Conservation (phyloP, 2,113 vertebrate genomes). For the Tragulus kanchil region DNA sequence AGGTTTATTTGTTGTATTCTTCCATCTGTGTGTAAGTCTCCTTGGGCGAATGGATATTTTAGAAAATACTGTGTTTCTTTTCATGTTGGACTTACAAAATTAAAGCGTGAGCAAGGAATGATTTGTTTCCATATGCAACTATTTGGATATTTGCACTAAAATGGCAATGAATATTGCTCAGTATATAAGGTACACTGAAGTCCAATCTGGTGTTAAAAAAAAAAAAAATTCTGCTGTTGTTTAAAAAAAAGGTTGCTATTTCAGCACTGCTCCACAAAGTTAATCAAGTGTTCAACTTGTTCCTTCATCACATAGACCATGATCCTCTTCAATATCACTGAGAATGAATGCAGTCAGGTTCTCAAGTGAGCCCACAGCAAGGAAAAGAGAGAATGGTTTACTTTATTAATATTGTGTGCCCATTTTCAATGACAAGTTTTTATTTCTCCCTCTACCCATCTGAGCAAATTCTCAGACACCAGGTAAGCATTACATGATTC, state of each 20-base stretch:
- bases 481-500: neutral
- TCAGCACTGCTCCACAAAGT: neutral
- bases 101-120: neutral
- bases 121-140: neutral
- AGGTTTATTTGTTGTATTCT: neutral
- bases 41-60: neutral
- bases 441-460: too few species aligned
- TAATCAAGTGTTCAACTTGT: neutral
- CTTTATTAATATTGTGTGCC: neutral
- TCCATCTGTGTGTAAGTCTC: neutral
- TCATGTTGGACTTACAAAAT: neutral
- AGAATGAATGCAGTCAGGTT: neutral
- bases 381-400: neutral
- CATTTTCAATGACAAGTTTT: neutral
- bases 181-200: neutral
- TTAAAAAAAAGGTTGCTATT: neutral
- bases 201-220: neutral
- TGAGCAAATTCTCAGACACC: neutral
- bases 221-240: neutral
- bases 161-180: neutral
- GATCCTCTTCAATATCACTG: neutral
- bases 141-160: constrained; percentile 17
- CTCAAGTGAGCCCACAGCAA: neutral
- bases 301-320: too few species aligned
- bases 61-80: neutral